Base-by-base conservation (phyloP, 1,140 invertebrate genomes). In the Cyclargus thomasi region DNA sequence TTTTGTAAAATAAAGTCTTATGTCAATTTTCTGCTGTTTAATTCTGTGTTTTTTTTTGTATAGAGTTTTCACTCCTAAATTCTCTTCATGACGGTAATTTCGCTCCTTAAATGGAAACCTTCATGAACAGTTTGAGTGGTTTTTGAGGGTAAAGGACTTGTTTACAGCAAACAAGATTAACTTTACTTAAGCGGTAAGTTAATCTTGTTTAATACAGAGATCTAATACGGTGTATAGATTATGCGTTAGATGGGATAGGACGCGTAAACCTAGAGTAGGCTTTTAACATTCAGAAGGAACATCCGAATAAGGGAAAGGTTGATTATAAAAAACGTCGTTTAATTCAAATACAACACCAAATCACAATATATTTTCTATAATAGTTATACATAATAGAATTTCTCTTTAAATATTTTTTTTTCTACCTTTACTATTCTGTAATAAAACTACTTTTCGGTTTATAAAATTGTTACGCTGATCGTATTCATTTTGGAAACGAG, bases 321-420 rank as follows among this genome's bases (percentile, higher is more conserved):
- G 64, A 67, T 67, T 79, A 85, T 83, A 88, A 88, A 89, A 89
- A 86, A 89, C 85, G 70, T 89, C 80, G 68, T 89, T 89, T 89
- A 88, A 89, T 89, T 89, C 86, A 86, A 86, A 86, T 89, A 89
- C 86, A 89, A 88, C 86, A 89, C 80, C 86, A 84, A 88, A 89
- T 89, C 86, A 89, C 86, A 89, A 88, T 88, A 88, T 89, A 89
- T 89, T 88, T 88, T 86, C 85, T 89, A 88, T 88, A 85, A 85
- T 86, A 83, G 69, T 88, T 82, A 76, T 86, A 89, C 86, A 89
- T 85, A 81, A 81, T 83, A 85, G 74, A 81, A 75, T 66, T 79
- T 78, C 76, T 81, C 78, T 82, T 79, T 85, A 86, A 80, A 83
- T 85, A 73, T 76, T 82, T 82, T 73, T 82, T 73, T 74, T 75